phyloP scores from a whole-genome alignment of 2,888 invertebrate genomes.

The Aphidius colemani region DNA sequence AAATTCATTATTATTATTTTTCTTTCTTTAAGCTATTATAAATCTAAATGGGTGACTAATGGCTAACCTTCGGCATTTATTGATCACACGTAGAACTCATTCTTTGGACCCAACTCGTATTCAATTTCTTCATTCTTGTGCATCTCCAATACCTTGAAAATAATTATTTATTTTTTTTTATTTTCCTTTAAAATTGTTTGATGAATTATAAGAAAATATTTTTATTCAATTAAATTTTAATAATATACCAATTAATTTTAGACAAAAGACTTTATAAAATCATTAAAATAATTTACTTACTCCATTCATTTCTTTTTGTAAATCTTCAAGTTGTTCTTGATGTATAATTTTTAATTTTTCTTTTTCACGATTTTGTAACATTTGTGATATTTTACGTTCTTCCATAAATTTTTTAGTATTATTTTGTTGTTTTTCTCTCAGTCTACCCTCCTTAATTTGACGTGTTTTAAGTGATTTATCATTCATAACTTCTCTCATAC shows the following conservation, averaged over 20 bases:
- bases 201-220: too few species aligned
- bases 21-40: conserved; percentile 17
- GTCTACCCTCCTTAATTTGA: conserved; percentile 92
- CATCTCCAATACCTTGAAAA: conserved; percentile 82
- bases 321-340: conserved; percentile 88
- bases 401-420: conserved; percentile 98
- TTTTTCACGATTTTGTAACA: conserved; percentile 89
- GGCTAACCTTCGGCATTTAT: conserved; percentile 34
- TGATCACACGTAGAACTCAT: conserved; percentile 85
- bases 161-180: not conserved
- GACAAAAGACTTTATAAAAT: not conserved
- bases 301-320: conserved; percentile 85
- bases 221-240: too few species aligned
- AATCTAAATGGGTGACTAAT: conserved; percentile 27
- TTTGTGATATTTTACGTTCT: conserved; percentile 84
- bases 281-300: conserved; percentile 62
- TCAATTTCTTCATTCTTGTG: conserved; percentile 93
- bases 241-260: too few species aligned
- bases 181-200: too few species aligned
- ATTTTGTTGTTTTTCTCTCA: conserved; percentile 94
- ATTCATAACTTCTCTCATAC: conserved; percentile 91
- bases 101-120: conserved; percentile 85
- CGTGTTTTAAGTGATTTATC: conserved; percentile 97
- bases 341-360: conserved; percentile 91
- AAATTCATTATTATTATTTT: conserved; percentile 25